Percentiles rank a stretch among this genome's conserved stretches.
phyloP scores from a whole-genome alignment of 2,113 vertebrate species.

The Daboia siamensis region DNA sequence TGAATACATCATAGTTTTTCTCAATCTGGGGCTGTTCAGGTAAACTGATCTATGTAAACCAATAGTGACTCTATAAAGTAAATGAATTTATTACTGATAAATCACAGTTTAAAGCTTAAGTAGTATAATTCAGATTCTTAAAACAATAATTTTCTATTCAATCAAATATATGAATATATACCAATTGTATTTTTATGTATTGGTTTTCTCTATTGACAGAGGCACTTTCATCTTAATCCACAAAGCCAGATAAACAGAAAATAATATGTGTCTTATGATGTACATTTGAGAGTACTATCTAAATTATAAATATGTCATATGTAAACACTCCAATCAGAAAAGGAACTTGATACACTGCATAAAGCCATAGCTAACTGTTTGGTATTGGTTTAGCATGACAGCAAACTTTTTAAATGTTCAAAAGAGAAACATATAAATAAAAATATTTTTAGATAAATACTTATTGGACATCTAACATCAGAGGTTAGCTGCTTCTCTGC shows the following conservation, averaged over 20 bases:
- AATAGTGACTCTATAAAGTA: not conserved
- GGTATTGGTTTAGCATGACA: not conserved
- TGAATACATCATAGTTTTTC: constrained; percentile 5
- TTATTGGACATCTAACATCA: not conserved
- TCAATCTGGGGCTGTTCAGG: not conserved
- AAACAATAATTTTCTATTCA: constrained; percentile 38
- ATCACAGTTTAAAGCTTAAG: constrained; percentile 30
- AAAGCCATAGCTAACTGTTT: not conserved
- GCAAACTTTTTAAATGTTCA: not conserved
- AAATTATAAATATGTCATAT: not conserved
- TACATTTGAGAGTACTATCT: not conserved
- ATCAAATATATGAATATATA: constrained; percentile 25
- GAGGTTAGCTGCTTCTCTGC: not conserved
- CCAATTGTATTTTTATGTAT: constrained; percentile 4
- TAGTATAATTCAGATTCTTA: constrained; percentile 23
- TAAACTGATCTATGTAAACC: constrained; percentile 11
- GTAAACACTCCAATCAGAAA: not conserved
- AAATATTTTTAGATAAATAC: not conserved
- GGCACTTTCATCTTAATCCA: constrained; percentile 7
- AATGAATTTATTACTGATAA: constrained; percentile 12
- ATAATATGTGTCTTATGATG: not conserved
- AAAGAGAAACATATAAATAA: not conserved
- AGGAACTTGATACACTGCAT: not conserved
- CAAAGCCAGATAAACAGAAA: constrained; percentile 6
- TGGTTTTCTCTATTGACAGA: not conserved